phyloP scores from a whole-genome alignment of 2,888 invertebrate species.

The Ophonus ardosiacus region DNA sequence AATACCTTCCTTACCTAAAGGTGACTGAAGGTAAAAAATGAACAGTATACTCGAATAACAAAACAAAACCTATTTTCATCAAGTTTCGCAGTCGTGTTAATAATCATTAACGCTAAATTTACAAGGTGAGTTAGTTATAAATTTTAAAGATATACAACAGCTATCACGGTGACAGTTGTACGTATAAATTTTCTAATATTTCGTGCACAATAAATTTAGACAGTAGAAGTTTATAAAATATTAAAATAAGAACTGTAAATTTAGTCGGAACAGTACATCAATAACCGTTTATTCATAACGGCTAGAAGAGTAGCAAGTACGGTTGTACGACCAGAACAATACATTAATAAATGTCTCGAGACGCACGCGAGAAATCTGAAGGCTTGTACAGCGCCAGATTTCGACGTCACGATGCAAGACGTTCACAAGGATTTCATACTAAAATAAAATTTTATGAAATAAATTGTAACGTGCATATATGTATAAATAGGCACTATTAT shows the following conservation, averaged over 20 bases:
- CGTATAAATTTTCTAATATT: slow-evolving; percentile 33
- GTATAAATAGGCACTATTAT: too few relatives aligned
- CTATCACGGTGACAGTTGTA: slow-evolving; percentile 37
- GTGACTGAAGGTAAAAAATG: too few relatives aligned
- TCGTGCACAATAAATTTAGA: slow-evolving; percentile 57
- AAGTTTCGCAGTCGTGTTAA: background rate
- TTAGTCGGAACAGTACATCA: slow-evolving; percentile 39
- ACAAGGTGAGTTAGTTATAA: background rate
- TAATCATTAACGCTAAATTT: slow-evolving; percentile 32
- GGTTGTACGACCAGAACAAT: slow-evolving; percentile 31
- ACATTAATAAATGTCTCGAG: slow-evolving; percentile 57
- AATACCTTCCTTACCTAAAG: too few relatives aligned
- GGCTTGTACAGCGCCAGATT: slow-evolving; percentile 39
- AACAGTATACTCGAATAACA: too few relatives aligned
- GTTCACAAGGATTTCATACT: too few relatives aligned
- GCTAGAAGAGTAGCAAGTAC: background rate
- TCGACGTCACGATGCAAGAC: background rate
- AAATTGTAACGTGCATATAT: too few relatives aligned
- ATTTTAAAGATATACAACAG: slow-evolving; percentile 25
- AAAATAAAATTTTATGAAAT: too few relatives aligned
- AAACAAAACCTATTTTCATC: background rate
- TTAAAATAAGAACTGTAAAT: slow-evolving; percentile 56
- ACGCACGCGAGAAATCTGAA: slow-evolving; percentile 36
- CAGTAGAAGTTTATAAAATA: slow-evolving; percentile 58
- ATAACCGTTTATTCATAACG: slow-evolving; percentile 57